Base-by-base conservation (phyloP, 2,888 invertebrate genomes). In the Halictus ligatus region DNA sequence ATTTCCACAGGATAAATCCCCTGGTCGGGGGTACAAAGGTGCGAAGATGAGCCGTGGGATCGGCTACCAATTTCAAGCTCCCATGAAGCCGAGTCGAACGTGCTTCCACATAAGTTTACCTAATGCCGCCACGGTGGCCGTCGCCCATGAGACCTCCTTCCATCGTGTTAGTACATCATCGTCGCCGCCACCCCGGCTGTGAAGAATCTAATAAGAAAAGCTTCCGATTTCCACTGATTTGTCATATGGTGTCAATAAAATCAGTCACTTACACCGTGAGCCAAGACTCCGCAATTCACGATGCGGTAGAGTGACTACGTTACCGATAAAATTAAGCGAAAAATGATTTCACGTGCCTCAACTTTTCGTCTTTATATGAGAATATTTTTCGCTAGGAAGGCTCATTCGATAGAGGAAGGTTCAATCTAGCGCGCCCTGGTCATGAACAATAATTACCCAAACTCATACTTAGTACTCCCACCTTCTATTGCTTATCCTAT, bases 51-150 rank as follows among this genome's bases (percentile, higher is more conserved):
- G 78, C 72, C 79, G 86, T 86, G 88, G 79, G 83, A 83, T 75
- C 71, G 83, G 76, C 86, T 86, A 88, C 84, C 81, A 75, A 85
- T 86, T 78, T 83, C 48, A 58, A 73, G 71, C 83, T 81, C 78
- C 75, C 84, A 73, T 84, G 81, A 71, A 71, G 80, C 48, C 72
- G 48, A 71, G 77, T 73, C 60, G 69, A 78, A 85, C 85, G 83
- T 85, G 85, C 75, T 83, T 83, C 78, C 83, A 81, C 83, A 78
- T 75, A 86, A 80, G 85, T 91, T 89, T 86, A 90, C 87, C 83
- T 74, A 83, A 88, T 88, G 78, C 86, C 72, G 84, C n/a, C 86
- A 60, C 78, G 77, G 86, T 86, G 84, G 85, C 80, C 80, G 72
- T 67, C 40, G 79, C 2, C 58, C 85, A 75, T 88, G 89, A 91